Conservation (phyloP, 2,797 vertebrate species). For the Catamblyrhynchus diadema region DNA sequence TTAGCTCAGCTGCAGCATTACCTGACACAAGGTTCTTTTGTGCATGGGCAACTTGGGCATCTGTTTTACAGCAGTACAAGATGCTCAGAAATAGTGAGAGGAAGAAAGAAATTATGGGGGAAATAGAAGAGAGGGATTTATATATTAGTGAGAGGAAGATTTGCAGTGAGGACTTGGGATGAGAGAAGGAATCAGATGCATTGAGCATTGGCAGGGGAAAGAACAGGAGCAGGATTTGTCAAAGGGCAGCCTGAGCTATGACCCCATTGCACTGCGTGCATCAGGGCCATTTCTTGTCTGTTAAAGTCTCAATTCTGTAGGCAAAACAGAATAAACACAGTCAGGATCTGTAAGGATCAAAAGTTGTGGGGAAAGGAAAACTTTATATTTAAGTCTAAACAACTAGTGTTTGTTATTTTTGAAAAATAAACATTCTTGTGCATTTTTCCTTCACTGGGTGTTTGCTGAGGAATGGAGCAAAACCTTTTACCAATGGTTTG, state of each 20-base stretch:
- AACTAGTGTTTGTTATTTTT: neutral
- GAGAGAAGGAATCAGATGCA: neutral
- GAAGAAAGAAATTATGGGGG: neutral
- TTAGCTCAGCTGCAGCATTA: neutral
- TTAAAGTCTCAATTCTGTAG: neutral
- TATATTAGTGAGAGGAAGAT: neutral
- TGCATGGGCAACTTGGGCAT: neutral
- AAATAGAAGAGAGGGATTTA: neutral
- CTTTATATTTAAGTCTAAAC: neutral
- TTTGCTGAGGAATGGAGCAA: neutral
- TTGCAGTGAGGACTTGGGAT: neutral
- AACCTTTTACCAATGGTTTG: accelerated
- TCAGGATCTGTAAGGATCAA: neutral
- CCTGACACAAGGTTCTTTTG: neutral
- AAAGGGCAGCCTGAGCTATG: neutral
- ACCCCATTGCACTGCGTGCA: too few species aligned
- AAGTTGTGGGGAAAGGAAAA: neutral
- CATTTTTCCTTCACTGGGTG: neutral
- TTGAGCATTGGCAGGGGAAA: neutral
- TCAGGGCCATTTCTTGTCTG: neutral
- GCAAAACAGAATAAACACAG: neutral
- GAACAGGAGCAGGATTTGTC: neutral
- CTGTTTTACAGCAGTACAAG: neutral
- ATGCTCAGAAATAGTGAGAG: neutral
- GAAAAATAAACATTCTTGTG: neutral